Percentiles rank a stretch among this genome's conserved stretches.
These are phyloP conservation scores for Nixonia krombeini DNA, from an alignment of 1,140 invertebrate species.

Conservation along the genomic window DNA sequence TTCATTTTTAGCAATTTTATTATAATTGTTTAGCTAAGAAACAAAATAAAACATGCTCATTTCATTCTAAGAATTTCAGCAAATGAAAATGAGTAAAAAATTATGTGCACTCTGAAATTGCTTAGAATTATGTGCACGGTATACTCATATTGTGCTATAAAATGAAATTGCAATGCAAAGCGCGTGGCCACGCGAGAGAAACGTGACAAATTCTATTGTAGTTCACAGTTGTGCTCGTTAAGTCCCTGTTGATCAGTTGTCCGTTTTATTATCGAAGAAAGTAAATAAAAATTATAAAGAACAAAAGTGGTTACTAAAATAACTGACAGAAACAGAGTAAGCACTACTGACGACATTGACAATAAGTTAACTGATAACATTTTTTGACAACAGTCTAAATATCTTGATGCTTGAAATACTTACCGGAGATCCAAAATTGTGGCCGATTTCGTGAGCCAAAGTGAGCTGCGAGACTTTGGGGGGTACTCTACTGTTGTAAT, in stretches of 20 bases:
- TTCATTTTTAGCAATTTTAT: too few species aligned
- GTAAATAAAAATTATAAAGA: too few species aligned
- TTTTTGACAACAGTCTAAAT: too few species aligned
- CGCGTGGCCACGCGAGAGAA: constrained; percentile 33
- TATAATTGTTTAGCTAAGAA: too few species aligned
- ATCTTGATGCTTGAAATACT: too few species aligned
- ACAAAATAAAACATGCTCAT: too few species aligned
- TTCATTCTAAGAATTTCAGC: constrained; percentile 11
- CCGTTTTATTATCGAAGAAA: too few species aligned
- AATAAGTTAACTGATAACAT: too few species aligned
- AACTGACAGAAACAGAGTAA: too few species aligned
- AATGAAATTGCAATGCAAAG: constrained; percentile 29
- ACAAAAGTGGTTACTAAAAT: too few species aligned
- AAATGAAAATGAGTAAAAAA: constrained; percentile 16
- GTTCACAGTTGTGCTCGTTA: neutral
- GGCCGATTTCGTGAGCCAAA: constrained; percentile 98
- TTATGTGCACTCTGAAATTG: constrained; percentile 12
- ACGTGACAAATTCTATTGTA: constrained; percentile 19
- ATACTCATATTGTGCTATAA: constrained; percentile 28
- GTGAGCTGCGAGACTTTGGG: constrained; percentile 98
- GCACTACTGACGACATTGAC: too few species aligned
- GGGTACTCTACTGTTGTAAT: constrained; percentile 97
- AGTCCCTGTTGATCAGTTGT: too few species aligned
- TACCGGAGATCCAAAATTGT: constrained; percentile 98
- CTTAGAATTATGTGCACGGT: constrained; percentile 7